Percentiles rank a stretch among this genome's conserved stretches.
phyloP scores from a whole-genome alignment of 2,888 invertebrate genomes.

The Ischnus inquisitorius region DNA sequence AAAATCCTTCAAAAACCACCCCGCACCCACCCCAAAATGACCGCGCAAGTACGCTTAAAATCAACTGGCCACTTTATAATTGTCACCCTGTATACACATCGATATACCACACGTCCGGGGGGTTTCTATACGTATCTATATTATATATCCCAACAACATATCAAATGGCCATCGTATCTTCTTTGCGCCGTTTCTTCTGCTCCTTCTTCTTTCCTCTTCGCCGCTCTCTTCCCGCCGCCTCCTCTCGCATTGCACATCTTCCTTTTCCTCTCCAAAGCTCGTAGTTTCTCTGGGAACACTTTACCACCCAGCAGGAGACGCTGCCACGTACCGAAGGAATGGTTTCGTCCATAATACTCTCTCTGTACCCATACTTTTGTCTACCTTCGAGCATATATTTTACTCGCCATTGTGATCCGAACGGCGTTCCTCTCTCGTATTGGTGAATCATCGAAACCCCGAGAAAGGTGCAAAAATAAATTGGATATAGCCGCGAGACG shows the following conservation, averaged over 20 bases:
- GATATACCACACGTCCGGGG: conserved; percentile 45
- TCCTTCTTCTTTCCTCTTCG: conserved; percentile 26
- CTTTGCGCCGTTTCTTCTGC: conserved; percentile 63
- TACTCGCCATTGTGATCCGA: not conserved
- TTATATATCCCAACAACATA: conserved; percentile 70
- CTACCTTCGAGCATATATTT: not conserved
- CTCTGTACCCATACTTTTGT: not conserved
- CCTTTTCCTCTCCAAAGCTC: conserved; percentile 25
- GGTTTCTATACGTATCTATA: conserved; percentile 51
- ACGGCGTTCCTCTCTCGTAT: too few species aligned
- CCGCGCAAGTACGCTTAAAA: too few species aligned
- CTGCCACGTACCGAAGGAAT: conserved; percentile 29
- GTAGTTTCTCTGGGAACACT: conserved; percentile 39
- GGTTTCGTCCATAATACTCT: conserved; percentile 7
- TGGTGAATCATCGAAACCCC: too few species aligned
- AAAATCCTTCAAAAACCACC: too few species aligned
- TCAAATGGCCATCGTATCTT: conserved; percentile 75
- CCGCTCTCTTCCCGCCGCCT: conserved; percentile 1
- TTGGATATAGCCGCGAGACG: too few species aligned
- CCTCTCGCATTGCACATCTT: conserved; percentile 24
- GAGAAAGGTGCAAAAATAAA: too few species aligned
- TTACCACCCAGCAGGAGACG: conserved; percentile 49
- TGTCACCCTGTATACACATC: conserved; percentile 4
- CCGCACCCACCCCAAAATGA: too few species aligned
- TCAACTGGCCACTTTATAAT: too few species aligned